Conservation (phyloP, 2,113 vertebrate species). For the Sinosuthora webbiana region DNA sequence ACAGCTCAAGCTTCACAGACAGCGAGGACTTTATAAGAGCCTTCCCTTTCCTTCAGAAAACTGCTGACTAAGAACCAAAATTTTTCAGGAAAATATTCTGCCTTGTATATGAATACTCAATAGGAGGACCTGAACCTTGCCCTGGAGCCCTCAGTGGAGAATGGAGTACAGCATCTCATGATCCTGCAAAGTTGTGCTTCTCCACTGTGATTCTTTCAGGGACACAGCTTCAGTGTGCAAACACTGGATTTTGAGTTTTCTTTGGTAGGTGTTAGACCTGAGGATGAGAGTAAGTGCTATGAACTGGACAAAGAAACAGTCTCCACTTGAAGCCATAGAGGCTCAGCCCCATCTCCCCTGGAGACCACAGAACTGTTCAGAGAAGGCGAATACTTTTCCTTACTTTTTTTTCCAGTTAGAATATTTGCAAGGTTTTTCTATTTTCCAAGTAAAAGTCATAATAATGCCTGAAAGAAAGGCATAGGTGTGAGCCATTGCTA, state of each 20-base stretch:
- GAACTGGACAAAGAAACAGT: fast-evolving
- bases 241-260: background rate
- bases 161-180: background rate
- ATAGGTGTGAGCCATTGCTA: background rate
- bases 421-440: background rate
- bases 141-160: background rate
- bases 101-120: fast-evolving
- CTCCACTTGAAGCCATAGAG: background rate
- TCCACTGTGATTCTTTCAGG: background rate
- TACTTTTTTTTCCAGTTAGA: background rate
- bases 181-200: background rate
- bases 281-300: background rate
- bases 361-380: background rate
- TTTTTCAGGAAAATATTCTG: background rate
- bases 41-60: background rate
- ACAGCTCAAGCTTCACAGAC: background rate
- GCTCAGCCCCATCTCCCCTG: background rate
- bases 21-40: background rate
- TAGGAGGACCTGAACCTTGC: background rate
- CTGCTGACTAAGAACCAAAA: background rate
- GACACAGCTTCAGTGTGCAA: background rate
- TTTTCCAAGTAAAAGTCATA: background rate
- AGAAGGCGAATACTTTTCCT: background rate
- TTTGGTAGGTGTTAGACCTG: background rate
- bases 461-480: background rate